phyloP scores from a whole-genome alignment of 2,888 invertebrate species.

The Seira sanloemensis region DNA sequence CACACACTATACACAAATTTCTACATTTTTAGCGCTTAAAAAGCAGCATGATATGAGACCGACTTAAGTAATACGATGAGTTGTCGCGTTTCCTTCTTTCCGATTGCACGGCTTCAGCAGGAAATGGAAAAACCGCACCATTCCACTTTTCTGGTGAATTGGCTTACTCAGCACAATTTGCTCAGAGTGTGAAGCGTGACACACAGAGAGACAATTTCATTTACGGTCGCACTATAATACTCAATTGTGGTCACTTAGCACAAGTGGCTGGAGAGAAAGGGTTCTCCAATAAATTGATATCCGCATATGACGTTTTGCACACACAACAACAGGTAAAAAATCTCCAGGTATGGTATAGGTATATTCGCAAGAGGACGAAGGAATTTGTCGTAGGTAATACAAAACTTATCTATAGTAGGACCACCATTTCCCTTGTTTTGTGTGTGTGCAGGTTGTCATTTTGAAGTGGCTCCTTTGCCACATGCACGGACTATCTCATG shows the following conservation, averaged over 20 bases:
- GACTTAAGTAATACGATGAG: not conserved
- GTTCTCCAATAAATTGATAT: constrained; percentile 6
- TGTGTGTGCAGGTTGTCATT: not conserved
- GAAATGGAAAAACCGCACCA: not conserved
- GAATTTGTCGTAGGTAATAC: not conserved
- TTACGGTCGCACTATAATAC: not conserved
- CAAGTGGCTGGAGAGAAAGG: not conserved
- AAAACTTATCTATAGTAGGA: too few species aligned
- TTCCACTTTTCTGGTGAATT: too few species aligned
- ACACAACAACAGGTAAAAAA: constrained; percentile 1
- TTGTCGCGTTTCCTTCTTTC: not conserved
- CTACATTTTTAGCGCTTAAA: too few species aligned
- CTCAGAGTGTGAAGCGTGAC: not conserved
- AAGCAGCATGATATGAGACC: not conserved
- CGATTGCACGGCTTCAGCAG: not conserved
- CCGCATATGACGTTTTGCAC: not conserved
- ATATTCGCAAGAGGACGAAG: not conserved
- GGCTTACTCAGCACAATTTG: not conserved
- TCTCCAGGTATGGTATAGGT: too few species aligned
- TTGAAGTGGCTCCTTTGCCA: constrained; percentile 9
- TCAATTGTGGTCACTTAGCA: not conserved
- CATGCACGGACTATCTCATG: not conserved
- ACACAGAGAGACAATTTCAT: not conserved
- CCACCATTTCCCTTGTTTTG: not conserved
- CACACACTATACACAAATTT: not conserved